Evolutionary conservation across 2,113 vertebrate species (phyloP).

Genomic region (Ammodytes marinus): DNA sequence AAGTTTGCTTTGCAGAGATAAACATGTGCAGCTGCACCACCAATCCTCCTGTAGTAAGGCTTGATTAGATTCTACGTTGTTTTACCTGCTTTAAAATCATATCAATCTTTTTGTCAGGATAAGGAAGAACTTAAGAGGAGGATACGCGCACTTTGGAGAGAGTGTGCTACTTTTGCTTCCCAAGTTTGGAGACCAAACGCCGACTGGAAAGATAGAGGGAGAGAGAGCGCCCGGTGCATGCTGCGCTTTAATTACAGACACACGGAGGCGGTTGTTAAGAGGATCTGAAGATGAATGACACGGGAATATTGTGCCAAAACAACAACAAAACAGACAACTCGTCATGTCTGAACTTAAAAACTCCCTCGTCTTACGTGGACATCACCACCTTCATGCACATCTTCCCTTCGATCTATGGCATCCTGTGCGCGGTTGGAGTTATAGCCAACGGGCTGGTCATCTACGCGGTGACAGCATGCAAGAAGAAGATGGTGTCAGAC

Average conservation of each 20-base stretch:
- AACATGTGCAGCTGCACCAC: constrained; percentile 3
- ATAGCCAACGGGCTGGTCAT: constrained; percentile 86
- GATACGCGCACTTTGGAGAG: constrained; percentile 15
- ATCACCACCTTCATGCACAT: constrained; percentile 86
- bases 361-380: constrained; percentile 59
- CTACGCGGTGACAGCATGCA: constrained; percentile 85
- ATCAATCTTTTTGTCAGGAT: too few relatives aligned
- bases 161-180: constrained; percentile 20
- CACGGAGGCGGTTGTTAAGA: neutral
- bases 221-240: constrained; percentile 32
- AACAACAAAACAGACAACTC: constrained; percentile 60
- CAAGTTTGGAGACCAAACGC: constrained; percentile 57
- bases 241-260: neutral
- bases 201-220: neutral
- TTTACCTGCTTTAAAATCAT: neutral
- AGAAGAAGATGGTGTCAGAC: constrained; percentile 88
- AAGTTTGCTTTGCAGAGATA: constrained; percentile 35
- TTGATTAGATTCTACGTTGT: neutral
- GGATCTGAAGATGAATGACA: constrained; percentile 79
- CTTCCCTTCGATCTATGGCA: constrained; percentile 85
- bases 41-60: neutral
- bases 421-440: constrained; percentile 85
- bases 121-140: neutral
- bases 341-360: constrained; percentile 61
- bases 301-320: constrained; percentile 62